Conservation (phyloP, 2,113 vertebrate species). For the Zosterops pallidus region DNA sequence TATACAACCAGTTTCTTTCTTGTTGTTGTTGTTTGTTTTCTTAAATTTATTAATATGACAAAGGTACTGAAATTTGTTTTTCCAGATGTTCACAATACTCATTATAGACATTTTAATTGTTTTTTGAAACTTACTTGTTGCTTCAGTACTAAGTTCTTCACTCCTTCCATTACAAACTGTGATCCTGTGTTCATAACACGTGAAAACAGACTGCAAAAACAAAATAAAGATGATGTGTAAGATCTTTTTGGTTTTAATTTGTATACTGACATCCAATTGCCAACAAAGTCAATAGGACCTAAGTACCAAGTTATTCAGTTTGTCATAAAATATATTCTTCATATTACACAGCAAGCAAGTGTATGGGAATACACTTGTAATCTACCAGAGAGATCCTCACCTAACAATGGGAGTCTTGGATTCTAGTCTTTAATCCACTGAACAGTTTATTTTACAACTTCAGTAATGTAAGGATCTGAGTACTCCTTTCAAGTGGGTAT, state of each 20-base stretch:
- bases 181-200: conserved; percentile 98
- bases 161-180: conserved; percentile 98
- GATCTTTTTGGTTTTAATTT: background rate
- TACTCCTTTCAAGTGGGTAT: background rate
- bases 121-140: conserved; percentile 86
- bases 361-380: background rate
- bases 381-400: background rate
- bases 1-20: background rate
- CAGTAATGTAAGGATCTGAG: background rate
- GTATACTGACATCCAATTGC: background rate
- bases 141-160: conserved; percentile 97
- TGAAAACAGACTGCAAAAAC: conserved; percentile 87
- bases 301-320: background rate
- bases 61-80: background rate
- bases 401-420: background rate
- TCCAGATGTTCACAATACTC: background rate
- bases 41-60: background rate
- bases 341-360: background rate
- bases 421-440: background rate
- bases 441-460: background rate
- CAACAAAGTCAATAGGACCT: background rate
- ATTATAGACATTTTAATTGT: background rate
- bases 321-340: background rate
- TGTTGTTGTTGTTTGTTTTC: background rate
- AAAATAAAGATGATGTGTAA: background rate